Base-by-base conservation (phyloP, 2,888 invertebrate species). In the Autographa pulchrina region DNA sequence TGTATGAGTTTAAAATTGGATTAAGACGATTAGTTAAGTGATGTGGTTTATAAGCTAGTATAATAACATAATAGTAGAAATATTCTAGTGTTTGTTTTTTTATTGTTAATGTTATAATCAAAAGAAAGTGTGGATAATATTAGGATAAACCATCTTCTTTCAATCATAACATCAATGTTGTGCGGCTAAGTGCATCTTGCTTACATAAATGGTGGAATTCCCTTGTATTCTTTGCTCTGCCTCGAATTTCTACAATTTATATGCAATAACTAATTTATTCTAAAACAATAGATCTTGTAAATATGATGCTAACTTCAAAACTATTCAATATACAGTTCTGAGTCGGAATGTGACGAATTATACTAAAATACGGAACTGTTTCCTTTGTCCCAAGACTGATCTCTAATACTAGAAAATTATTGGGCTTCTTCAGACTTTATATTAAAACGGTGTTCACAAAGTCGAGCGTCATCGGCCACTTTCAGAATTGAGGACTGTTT, bases 311-410 rank as follows among this genome's bases (percentile, higher is more conserved):
- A 79, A 84, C 82, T 86, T 84, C 80, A 82, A 81, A 87, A 80
- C 83, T 81, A 79, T 81, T 81, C 68, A 81, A 84, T 81, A 72
- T 62, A 72, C 84, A 81, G 85, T 85, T 82, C 79, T 82, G 79
- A 80, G 72, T 87, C 81, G 72, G 83, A 86, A 86, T 86, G 83
- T 88, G 84, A 88, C 80, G 82, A 86, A 86, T 88, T 87, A 85
- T 84, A 84, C 11, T 85, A 83, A 84, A 82, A 85, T 89, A 90
- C 85, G 90, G 85, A 88, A 88, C 90, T 88, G 88, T 94, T 94
- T 94, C 91, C 91, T 93, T 92, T 90, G 89, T 92, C 89, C 90
- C 91, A 94, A 94, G 94, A 94, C 94, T 95, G 94, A 93, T 92
- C 90, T 92, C 89, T 92, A 86, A 87, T 86, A 85, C 83, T 92